Percentiles rank a stretch among this genome's conserved stretches.
These are phyloP conservation scores for Dysdera silvatica DNA, from an alignment of 1,140 invertebrate species.

Conservation along the genomic window DNA sequence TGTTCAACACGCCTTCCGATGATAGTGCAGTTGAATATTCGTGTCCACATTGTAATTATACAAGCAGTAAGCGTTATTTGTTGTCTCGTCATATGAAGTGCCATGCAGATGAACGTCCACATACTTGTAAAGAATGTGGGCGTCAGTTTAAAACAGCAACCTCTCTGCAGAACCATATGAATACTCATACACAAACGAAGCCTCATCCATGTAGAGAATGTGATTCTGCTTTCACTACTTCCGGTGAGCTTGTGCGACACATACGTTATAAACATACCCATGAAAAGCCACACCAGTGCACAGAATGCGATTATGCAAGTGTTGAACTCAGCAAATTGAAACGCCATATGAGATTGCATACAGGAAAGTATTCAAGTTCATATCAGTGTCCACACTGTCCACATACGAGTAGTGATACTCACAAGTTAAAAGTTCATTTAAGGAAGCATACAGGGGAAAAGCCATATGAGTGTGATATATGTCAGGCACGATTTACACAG, in stretches of 20 bases:
- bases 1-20: conserved; percentile 60
- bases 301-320: conserved; percentile 88
- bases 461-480: conserved; percentile 57
- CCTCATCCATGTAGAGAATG: conserved; percentile 91
- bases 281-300: conserved; percentile 90
- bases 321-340: conserved; percentile 89
- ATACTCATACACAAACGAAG: conserved; percentile 91
- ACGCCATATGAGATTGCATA: conserved; percentile 86
- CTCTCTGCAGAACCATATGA: conserved; percentile 89
- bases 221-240: conserved; percentile 88
- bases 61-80: conserved; percentile 77
- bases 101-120: conserved; percentile 87
- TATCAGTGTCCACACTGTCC: conserved; percentile 92
- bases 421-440: conserved; percentile 69
- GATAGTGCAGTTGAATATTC: too few relatives aligned
- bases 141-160: conserved; percentile 89
- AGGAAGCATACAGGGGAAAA: conserved; percentile 58
- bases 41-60: conserved; percentile 87
- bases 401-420: conserved; percentile 94
- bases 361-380: conserved; percentile 69
- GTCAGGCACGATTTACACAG: conserved; percentile 78
- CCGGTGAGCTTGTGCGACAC: conserved; percentile 86
- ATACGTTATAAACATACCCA: conserved; percentile 86
- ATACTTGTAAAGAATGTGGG: conserved; percentile 90
- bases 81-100: conserved; percentile 89